Percentiles rank a stretch among this genome's conserved stretches.
Conservation (phyloP, 2,888 invertebrate species). For the Prosopocoilus inquinatus region DNA sequence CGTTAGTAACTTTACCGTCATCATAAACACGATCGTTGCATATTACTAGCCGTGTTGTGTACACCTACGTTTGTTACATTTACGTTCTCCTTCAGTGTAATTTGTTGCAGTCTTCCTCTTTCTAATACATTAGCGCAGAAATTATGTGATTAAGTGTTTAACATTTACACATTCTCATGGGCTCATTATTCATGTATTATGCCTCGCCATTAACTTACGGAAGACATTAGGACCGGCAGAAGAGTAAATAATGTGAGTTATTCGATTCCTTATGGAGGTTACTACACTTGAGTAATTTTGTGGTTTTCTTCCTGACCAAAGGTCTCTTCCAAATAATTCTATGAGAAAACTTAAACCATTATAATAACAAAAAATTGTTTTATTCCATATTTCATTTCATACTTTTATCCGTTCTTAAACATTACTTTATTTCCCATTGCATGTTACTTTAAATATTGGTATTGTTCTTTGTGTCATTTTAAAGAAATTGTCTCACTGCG, state of each 20-base stretch:
- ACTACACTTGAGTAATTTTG: too few species aligned
- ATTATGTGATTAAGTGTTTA: conserved; percentile 18
- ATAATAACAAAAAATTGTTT: too few species aligned
- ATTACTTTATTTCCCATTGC: too few species aligned
- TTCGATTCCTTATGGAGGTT: conserved; percentile 7
- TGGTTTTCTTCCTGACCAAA: too few species aligned
- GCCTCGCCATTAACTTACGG: conserved; percentile 33
- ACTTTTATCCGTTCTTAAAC: too few species aligned
- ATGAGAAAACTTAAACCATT: too few species aligned
- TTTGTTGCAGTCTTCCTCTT: conserved; percentile 4
- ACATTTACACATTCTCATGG: conserved; percentile 15
- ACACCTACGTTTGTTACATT: conserved; percentile 1
- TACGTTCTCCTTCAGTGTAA: background rate
- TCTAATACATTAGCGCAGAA: conserved; percentile 14
- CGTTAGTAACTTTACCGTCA: conserved; percentile 18
- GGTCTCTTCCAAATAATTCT: too few species aligned
- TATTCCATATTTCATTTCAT: too few species aligned
- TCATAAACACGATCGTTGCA: conserved; percentile 11
- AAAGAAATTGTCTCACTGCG: too few species aligned
- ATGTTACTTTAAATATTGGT: too few species aligned
- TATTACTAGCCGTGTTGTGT: background rate
- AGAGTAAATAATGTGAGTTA: conserved; percentile 31
- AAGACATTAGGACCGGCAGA: conserved; percentile 34
- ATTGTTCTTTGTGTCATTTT: too few species aligned
- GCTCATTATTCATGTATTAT: conserved; percentile 23